Evolutionary conservation across 1,140 invertebrate species (phyloP), one percentile per base, ranked within the genome.

Genomic region (Drosophila sechellia): DNA sequence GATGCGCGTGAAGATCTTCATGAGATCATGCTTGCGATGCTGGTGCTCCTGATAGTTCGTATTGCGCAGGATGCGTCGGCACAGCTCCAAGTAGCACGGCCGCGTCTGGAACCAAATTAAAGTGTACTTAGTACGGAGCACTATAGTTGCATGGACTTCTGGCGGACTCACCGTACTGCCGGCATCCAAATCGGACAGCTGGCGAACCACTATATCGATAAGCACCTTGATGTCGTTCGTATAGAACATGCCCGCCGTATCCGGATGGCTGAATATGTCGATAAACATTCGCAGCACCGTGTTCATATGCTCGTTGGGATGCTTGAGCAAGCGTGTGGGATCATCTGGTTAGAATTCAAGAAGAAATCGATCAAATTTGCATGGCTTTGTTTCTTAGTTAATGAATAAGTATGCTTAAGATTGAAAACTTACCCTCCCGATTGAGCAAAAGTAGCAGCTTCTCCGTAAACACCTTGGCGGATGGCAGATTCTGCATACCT

Each of bases 191-290:
- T 99, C 97, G 6, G 96, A 95, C 5, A 99, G 93, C 91, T 98
- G 96, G 31, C 97, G 93, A 20, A 98, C 95, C 48, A 98, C 95
- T 85, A 99, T 98, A 90, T 98, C 98, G 76, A 98, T 96, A 27
- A 98, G 93, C 39, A 98, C 97, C 93, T 97, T 97, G 3, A 96
- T 95, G 91, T 99, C 97, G 91, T 98, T 99, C 0, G 97, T 98
- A 90, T 98, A 99, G 91, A 98, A 97, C 37, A 98, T 94, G 74
- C 95, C 94, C 0, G 97, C 96, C 5, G 97, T 97, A 42, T 94
- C 93, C 55, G 95, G 93, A 52, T 94, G 94, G 48, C 94, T 95
- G 90, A 98, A 98, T 50, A 98, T 92, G 92, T 98, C 97, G 42
- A 95, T 95, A 59, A 97, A 95, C 69, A 99, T 94, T 93, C 98